Evolutionary conservation across 2,888 invertebrate genomes (phyloP).

Genomic region (Amphipoea lucens): DNA sequence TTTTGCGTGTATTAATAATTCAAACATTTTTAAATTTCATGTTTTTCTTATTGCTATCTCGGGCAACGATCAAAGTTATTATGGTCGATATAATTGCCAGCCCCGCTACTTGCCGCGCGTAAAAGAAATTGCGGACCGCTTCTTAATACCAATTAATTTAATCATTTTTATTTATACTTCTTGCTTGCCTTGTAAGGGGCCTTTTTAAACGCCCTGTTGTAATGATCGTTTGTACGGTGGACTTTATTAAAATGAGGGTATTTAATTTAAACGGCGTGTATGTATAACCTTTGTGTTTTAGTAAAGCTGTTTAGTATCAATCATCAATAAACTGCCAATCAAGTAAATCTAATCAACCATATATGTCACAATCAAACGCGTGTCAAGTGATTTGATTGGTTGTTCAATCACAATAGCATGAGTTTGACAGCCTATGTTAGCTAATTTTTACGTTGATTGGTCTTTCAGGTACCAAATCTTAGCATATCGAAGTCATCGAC

Average conservation of each 20-base stretch:
- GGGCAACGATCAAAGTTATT: constrained; percentile 68
- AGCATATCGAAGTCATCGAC: neutral
- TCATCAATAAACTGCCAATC: neutral
- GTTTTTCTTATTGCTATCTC: constrained; percentile 66
- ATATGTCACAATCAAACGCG: neutral
- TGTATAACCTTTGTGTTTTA: neutral
- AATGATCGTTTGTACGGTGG: constrained; percentile 12
- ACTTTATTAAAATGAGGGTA: constrained; percentile 1
- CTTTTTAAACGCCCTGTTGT: constrained; percentile 42
- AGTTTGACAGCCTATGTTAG: neutral
- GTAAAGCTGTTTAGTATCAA: neutral
- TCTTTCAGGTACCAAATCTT: neutral
- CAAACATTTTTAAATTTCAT: constrained; percentile 61
- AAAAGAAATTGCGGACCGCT: constrained; percentile 68
- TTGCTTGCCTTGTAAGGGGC: constrained; percentile 51
- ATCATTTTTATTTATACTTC: constrained; percentile 64
- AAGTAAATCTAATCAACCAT: constrained; percentile 1
- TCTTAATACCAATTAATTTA: constrained; percentile 69
- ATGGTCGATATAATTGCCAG: constrained; percentile 68
- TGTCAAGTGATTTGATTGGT: constrained; percentile 3
- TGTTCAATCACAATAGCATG: constrained; percentile 3
- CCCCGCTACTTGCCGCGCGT: constrained; percentile 60
- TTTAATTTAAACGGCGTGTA: neutral
- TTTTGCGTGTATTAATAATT: constrained; percentile 50
- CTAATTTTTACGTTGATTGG: neutral